A percentile compares a stretch with the other conserved stretches of the same genome.
These are phyloP conservation scores for Synergus itoensis DNA, from an alignment of 2,888 invertebrate genomes.

Conservation along the genomic window DNA sequence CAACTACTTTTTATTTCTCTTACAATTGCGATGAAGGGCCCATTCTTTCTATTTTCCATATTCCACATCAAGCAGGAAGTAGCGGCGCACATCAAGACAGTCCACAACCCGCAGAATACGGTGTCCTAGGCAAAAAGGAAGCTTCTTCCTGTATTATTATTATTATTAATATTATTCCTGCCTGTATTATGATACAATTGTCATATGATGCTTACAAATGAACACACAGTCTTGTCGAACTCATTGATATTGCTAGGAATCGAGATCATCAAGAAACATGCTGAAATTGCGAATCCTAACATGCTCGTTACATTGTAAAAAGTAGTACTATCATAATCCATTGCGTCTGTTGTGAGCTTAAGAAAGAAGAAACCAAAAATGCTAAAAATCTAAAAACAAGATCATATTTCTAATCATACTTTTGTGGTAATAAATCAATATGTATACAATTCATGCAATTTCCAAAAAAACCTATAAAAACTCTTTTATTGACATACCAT, in stretches of 20 bases:
- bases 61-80: constrained; percentile 23
- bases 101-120: constrained; percentile 18
- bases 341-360: constrained; percentile 13
- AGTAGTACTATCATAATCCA: constrained; percentile 33
- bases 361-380: constrained; percentile 38
- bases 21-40: constrained; percentile 21
- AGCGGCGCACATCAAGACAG: not conserved
- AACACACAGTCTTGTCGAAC: constrained; percentile 21
- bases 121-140: constrained; percentile 20
- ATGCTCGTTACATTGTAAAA: constrained; percentile 34
- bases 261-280: constrained; percentile 29
- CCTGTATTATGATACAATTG: not conserved
- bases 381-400: constrained; percentile 20
- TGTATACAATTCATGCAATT: not conserved
- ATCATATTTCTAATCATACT: not conserved
- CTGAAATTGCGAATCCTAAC: constrained; percentile 31
- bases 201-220: constrained; percentile 12
- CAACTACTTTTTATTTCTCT: not conserved
- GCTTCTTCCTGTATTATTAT: not conserved
- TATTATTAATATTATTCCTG: not conserved
- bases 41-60: constrained; percentile 25
- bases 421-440: too few species aligned
- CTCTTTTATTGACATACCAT: constrained; percentile 3
- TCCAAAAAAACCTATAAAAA: not conserved
- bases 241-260: constrained; percentile 28